Percentiles rank a stretch among this genome's conserved stretches.
Conservation (phyloP, 2,113 vertebrate species). For the Oxyruncus cristatus region DNA sequence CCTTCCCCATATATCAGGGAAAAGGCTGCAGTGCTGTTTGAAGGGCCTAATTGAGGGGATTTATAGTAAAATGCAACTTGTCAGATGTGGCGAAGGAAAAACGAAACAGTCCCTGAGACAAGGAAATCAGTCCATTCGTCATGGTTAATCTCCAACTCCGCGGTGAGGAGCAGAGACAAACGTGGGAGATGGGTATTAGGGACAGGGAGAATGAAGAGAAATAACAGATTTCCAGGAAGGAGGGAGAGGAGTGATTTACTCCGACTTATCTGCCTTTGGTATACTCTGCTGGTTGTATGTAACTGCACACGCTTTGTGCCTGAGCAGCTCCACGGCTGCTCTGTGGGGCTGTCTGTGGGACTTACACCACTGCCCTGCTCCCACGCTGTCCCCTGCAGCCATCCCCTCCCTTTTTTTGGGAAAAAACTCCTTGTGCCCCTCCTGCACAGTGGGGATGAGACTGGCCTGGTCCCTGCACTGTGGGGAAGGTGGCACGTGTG, state of each 20-base stretch:
- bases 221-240: not conserved
- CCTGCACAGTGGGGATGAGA: not conserved
- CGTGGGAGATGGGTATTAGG: not conserved
- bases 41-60: constrained; percentile 66
- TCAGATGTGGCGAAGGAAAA: constrained; percentile 45
- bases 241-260: not conserved
- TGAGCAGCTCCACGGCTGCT: not conserved
- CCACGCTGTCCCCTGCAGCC: not conserved
- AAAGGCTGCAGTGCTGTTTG: constrained; percentile 2
- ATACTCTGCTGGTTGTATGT: not conserved
- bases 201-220: not conserved
- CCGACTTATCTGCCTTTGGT: not conserved
- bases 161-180: fast-evolving
- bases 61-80: constrained; percentile 67
- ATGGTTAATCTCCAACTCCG: constrained; percentile 21
- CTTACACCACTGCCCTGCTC: not conserved
- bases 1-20: constrained; percentile 35
- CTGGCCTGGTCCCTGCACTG: fast-evolving
- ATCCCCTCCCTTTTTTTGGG: too few species aligned
- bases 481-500: fast-evolving
- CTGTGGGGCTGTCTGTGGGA: not conserved
- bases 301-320: not conserved
- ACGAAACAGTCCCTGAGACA: constrained; percentile 22
- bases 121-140: constrained; percentile 48
- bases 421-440: not conserved